Evolutionary conservation across 1,140 invertebrate genomes (phyloP), one percentile per base, ranked within the genome.

Genomic region (Triops cancriformis): DNA sequence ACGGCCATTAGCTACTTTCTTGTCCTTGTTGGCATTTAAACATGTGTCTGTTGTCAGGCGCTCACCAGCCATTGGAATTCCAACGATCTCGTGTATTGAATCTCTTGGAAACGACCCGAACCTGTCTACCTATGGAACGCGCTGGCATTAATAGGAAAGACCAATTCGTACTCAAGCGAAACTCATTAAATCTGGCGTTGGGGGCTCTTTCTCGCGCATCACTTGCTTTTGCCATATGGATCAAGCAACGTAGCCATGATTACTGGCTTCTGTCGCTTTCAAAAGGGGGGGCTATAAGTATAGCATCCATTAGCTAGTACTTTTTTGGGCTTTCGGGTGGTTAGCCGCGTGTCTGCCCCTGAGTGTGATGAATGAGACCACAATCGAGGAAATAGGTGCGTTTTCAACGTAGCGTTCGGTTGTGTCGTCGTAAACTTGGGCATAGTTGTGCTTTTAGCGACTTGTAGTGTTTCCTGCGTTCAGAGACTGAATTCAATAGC

Each of bases 1-100:
- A 64, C 51, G 51, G 51, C 51, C 51, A 64, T 64, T 64, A 64
- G 51, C 51, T 64, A 64, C 51, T 23, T 64, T 64, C 51, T 64
- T 64, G 51, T 64, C 51, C 51, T 64, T 23, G 51, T 64, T 64
- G 51, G 51, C 51, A 64, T 64, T 64, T 64, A 64, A 64, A 64
- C 51, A 64, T 64, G 51, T 64, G 51, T 64, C 51, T 64, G 51
- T 64, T 64, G 51, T 64, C 51, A 64, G 23, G 51, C 51, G 51
- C 51, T 64, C 23, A 64, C 14, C 10, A 18, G 51, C 51, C 51
- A 64, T 64, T 64, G 51, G n/a, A 64, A 64, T 64, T 2, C 51
- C 51, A 64, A 23, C 51, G 51, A 64, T 64, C 51, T 64, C 51
- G 18, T 5, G 51, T 64, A 64, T 64, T 64, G 51, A 64, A 64